These are phyloP conservation scores for Sinohyriopsis cumingii DNA, from an alignment of 2,888 invertebrate genomes.

Conservation along the genomic window DNA sequence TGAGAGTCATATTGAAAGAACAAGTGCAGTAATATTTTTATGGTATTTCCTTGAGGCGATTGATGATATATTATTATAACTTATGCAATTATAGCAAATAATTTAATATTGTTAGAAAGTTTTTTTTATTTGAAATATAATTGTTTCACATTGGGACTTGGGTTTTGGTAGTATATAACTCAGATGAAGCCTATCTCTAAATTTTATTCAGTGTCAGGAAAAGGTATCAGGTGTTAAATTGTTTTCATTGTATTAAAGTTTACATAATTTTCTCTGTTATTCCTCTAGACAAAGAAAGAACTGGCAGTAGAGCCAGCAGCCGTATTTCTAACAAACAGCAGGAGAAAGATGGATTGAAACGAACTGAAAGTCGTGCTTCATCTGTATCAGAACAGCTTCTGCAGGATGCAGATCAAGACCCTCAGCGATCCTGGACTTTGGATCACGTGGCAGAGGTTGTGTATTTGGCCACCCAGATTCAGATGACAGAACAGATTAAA, in stretches of 20 bases:
- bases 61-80: no score
- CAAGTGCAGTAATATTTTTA: not conserved
- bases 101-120: no score
- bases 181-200: no score
- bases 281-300: conserved; percentile 19
- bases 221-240: no score
- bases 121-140: no score
- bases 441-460: conserved; percentile 68
- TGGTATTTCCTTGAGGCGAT: not conserved
- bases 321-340: conserved; percentile 13
- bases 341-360: no score
- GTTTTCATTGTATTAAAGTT: no score
- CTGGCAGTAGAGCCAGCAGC: conserved; percentile 35
- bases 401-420: conserved; percentile 29
- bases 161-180: no score
- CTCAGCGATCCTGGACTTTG: conserved; percentile 61
- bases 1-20: conserved; percentile 1
- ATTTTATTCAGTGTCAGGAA: no score
- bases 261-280: no score
- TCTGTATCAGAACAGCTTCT: conserved; percentile 48
- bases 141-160: no score
- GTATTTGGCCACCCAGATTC: conserved; percentile 64
- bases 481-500: conserved; percentile 61
- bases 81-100: no score
- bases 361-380: conserved; percentile 27